Base-by-base conservation (phyloP, 2,888 invertebrate genomes). In the Cantharis rufa region DNA sequence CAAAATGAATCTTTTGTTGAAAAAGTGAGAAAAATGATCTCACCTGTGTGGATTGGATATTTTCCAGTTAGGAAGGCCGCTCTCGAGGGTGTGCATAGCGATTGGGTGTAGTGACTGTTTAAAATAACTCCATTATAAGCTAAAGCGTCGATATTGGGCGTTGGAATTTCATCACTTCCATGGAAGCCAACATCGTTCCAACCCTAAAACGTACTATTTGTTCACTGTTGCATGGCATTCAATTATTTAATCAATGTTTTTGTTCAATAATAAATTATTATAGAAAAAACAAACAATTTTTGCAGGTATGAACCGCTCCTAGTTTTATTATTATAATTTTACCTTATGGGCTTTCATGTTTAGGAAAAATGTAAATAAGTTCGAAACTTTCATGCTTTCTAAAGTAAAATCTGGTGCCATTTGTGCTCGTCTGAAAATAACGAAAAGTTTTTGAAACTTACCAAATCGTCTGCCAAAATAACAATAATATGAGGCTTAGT, bases 171-270 rank as follows among this genome's bases (percentile, higher is more conserved):
- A 81, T 94, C 90, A 0, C 94, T 94, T 0, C 97, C 97, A 84
- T 97, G 97, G 85, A 96, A 97, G 75, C 97, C 94, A 4, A 97
- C 94, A 87, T 98, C 97, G 85, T 97, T 95, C 92, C 95, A 96
- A 5, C 98, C 98, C 97, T 97, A 62, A 87, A 87, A 82, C 80
- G 18, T n/a, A 48, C 32, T 13, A 7, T 48, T 24, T n/a, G 3
- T 21, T 21, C 5, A 5, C 21, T 3, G 10, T 28, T 11, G 27
- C 28, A 11, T 11, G 11, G 11, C 32, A 32, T 5, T 32, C 13
- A 5, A n/a, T 32, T 13, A 32, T 32, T 32, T 13, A 32, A n/a
- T 32, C 11, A 32, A 32, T 13, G 13, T 3, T 11, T 16, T 32
- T 32, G 11, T 32, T 48, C 27, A 27, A 27, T 27, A 27, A 5